Evolutionary conservation across 2,888 invertebrate species (phyloP), one percentile per base, ranked within the genome.

Genomic region (Acleris sparsana): DNA sequence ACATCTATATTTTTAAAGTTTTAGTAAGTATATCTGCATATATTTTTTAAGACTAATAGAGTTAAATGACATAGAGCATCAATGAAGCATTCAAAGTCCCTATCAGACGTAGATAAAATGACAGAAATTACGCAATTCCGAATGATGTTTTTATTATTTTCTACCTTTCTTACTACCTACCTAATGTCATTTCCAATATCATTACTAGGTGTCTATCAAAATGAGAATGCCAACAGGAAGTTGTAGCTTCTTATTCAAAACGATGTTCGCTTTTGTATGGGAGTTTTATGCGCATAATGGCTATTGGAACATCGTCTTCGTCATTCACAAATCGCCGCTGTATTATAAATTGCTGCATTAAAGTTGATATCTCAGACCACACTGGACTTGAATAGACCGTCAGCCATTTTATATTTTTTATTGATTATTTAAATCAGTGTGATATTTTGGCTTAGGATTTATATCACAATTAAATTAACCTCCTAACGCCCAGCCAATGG

Each of bases 261-360:
- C 25, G 22, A 46, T 13, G 11, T 56, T 46, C 57, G 46, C 7
- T 46, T 17, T 46, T 57, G 22, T 44, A 57, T 57, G 57, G 57
- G 57, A 17, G 16, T 46, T 57, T 57, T 46, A 57, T 57, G 57
- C 46, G 57, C 46, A 11, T 29, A 46, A 46, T 46, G 57, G 22
- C 25, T 13, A 13, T 57, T 48, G 11, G 11, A n/a, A 46, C 51
- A 51, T 65, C 51, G 51, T 55, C 56, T 53, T 46, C 49, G 43
- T 52, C 60, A 56, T 51, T 65, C n/a, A 48, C 49, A 49, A 61
- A 61, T 44, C 55, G 29, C 49, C 44, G 33, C 48, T 46, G 56
- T 44, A 55, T 61, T 65, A 65, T 60, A 55, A 65, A 65, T 65
- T 22, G 55, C 25, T 49, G 16, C 11, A 60, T 57, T 61, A 60